Base-by-base conservation (phyloP, 2,113 vertebrate genomes). In the Eonycteris spelaea region DNA sequence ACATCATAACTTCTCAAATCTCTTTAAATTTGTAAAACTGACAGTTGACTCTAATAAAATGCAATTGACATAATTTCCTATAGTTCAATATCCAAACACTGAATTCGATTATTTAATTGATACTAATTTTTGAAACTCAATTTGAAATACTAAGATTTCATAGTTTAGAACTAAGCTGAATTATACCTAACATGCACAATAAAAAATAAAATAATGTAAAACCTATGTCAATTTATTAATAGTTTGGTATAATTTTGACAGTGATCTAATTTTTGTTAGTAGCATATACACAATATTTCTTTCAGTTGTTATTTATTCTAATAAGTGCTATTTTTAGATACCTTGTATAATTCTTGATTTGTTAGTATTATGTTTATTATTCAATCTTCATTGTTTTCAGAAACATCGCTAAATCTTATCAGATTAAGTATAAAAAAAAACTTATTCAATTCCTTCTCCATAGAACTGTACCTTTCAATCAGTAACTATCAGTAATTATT, bases 101-200 rank as follows among this genome's bases (percentile, higher is more conserved):
- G 59, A 75, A 90, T 96, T 75, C 95, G 68, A 90, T 85, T 93
- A 70, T 83, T 93, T 96, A 80, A 79, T 55, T 83, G 26, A 89
- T 93, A 10, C 8, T 92, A n/a, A 40, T 67, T 96, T 97, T 96
- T 91, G 16, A 93, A 80, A 59, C 1, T 14, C 65, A 91, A 33
- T 83, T 40, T 57, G 73, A 43, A 95, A 91, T 48, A 65, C 11
- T 92, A 83, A 91, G 40, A 51, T 14, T 63, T 45, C 48, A 40
- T 51, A 33, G 70, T 59, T 65, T 90, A 78, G 26, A 67, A 51
- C 15, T 51, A 51, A 67, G 4, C 6, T 24, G 45, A 13, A 28
- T 40, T 74, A 6, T 6, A 68, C 51, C 74, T 95, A 12, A 59
- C 51, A 94, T 51, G 11, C 26, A 43, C 16, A 71, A 33, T 73